Base-by-base conservation (phyloP, 2,797 vertebrate genomes). In the Falco biarmicus region DNA sequence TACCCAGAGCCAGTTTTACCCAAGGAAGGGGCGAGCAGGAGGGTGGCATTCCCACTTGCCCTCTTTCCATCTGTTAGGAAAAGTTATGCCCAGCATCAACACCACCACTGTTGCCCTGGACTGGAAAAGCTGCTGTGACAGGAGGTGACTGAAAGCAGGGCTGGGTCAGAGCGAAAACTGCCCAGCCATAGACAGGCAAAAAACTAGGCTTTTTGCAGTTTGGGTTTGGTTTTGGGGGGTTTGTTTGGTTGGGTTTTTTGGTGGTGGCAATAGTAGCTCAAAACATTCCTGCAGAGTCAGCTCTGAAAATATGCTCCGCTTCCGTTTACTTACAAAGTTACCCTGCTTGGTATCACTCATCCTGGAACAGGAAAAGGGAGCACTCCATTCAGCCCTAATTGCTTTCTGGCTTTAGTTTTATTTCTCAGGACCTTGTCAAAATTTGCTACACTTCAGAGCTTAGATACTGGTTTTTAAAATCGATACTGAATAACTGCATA, bases 41-140 rank as follows among this genome's bases (percentile, higher is more conserved):
- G 9, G 11, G 7, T 57, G 19, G 5, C 3, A 54, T 70, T 80
- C 31, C 28, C 0, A 0, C 13, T 34, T 73, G 11, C 4, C 13
- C 20, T 77, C 22, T 94, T 53, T 32, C 22, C 6, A 50, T n/a
- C 14, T 32, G 4, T 43, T 41, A 37, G 34, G 66, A 63, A 45
- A 78, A 89, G 59, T 12, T 5, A 43, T 56, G 26, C 7, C 7
- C 8, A 69, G 41, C 41, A n/a, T 70, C 4, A 5, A 45, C 37
- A 37, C 37, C 17, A 71, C 8, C 9, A 22, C 19, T 54, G 15
- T 16, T 86, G 51, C 24, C 12, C 13, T 39, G 21, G 47, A 37
- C n/a, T 64, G 28, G 24, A 61, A 21, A 83, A 73, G n/a, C 53
- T 68, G 50, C n/a, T 34, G 45, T 17, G 63, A 51, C 50, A 82